Percentiles rank a stretch among this genome's conserved stretches.
These are phyloP conservation scores for Galaxea fascicularis DNA, from an alignment of 92 coral and sea anemone species.

Conservation along the genomic window DNA sequence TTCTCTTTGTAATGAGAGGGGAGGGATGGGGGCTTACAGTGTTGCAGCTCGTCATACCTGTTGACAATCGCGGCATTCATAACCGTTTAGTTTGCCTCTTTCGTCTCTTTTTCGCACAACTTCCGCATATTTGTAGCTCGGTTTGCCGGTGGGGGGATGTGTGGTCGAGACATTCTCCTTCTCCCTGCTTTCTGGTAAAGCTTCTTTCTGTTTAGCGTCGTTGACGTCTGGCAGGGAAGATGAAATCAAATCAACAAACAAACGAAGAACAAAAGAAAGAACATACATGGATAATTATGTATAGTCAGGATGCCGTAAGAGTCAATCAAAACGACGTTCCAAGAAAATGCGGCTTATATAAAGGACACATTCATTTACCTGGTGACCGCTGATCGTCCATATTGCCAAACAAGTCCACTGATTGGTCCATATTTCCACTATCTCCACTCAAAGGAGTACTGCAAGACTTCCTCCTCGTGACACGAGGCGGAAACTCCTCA, in stretches of 20 bases:
- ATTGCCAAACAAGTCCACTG: constrained; percentile 68
- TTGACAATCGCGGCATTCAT: constrained; percentile 91
- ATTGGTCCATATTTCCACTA: constrained; percentile 59
- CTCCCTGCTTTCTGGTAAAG: not conserved
- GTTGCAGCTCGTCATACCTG: constrained; percentile 53
- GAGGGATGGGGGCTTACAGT: not conserved
- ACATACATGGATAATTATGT: too few relatives aligned
- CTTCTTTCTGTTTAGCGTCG: not conserved
- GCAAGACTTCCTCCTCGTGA: constrained; percentile 16
- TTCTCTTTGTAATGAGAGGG: not conserved
- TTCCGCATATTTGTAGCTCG: constrained; percentile 79
- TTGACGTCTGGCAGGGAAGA: not conserved
- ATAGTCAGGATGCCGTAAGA: too few relatives aligned
- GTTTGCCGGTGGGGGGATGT: constrained; percentile 44
- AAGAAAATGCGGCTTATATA: not conserved
- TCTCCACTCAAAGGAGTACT: constrained; percentile 11
- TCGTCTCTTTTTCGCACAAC: constrained; percentile 92
- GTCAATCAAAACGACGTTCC: too few relatives aligned
- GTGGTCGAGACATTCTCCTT: constrained; percentile 14
- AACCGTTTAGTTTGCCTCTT: constrained; percentile 91
- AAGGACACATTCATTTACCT: not conserved
- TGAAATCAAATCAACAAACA: not conserved
- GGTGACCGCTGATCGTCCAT: constrained; percentile 55
- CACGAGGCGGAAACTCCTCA: constrained; percentile 7
- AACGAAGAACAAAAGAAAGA: too few relatives aligned